phyloP scores from a whole-genome alignment of 2,113 vertebrate species.

The Pteropus alecto region DNA sequence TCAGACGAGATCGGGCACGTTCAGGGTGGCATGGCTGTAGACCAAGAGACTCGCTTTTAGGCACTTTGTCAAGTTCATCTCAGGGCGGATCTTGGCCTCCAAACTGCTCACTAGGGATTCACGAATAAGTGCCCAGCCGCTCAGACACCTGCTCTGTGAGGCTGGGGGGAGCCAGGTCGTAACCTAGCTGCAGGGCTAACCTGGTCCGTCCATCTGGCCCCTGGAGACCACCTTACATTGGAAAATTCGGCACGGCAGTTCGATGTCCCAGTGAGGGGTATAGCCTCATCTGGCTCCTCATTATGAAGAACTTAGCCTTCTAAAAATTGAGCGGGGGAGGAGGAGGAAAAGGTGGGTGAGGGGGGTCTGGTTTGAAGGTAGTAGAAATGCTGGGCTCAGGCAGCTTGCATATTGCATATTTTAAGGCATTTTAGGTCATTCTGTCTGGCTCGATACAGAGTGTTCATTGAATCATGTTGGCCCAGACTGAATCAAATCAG shows the following conservation, averaged over 20 bases:
- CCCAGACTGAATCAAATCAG: too few species aligned
- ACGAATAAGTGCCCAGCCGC: too few species aligned
- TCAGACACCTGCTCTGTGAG: accelerated
- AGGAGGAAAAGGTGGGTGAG: background rate
- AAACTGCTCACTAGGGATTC: background rate
- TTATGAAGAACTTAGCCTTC: background rate
- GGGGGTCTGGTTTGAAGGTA: background rate
- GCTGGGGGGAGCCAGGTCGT: background rate
- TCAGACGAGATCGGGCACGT: too few species aligned
- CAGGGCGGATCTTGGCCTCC: accelerated
- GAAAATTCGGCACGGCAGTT: accelerated
- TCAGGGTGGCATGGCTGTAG: too few species aligned
- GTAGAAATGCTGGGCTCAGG: background rate
- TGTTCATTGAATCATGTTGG: background rate
- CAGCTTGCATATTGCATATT: background rate
- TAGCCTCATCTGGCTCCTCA: too few species aligned
- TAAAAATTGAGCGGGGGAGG: background rate
- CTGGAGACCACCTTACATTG: background rate
- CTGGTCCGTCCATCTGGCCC: accelerated
- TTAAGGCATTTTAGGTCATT: background rate
- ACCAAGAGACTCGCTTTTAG: accelerated
- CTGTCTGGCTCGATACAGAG: background rate
- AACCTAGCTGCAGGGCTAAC: background rate
- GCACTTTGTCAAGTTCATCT: background rate
- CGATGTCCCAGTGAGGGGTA: accelerated